Base-by-base conservation (phyloP, 2,797 vertebrate species). In the Lacerta agilis region DNA sequence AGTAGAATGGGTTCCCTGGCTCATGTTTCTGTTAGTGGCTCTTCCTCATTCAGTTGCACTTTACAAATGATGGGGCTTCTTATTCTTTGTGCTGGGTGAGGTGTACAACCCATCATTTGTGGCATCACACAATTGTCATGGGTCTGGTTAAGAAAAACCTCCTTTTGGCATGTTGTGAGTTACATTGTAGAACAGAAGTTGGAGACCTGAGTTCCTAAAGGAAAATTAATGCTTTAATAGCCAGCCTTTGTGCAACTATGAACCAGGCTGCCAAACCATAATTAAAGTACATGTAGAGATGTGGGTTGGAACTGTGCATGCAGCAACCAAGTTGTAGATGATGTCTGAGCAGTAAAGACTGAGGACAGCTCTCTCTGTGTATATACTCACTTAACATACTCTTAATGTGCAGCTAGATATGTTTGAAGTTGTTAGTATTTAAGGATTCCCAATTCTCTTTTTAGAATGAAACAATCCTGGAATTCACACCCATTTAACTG, bases 21-120 rank as follows among this genome's bases (percentile, higher is more conserved):
- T 92, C 88, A 84, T 79, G 61, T 61, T 87, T 17, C 1, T 76
- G 8, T 64, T 87, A 85, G 77, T 90, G 9, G 17, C 76, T 89
- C 5, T 87, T 90, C 7, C 77, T 89, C 38, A 33, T 79, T 91
- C 71, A 91, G 88, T 89, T 85, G 85, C 78, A 90, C 82, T 91
- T 88, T 83, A 88, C 88, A 91, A 93, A 86, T 90, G 87, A 38
- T 49, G 49, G 49, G 3, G 13, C 58, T 9, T 86, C 2, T 85
- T 67, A 91, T 41, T 41, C 38, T 92, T 45, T 69, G 33, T 72
- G 80, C 4, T 61, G 71, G 79, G 61, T 3, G 91, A 86, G 61
- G 73, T 87, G 36, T 8, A 25, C 69, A 93, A 7, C 88, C 36
- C 0, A 0, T 88, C 66, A 29, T 92, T 92, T 92, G 87, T 93